Evolutionary conservation across 2,888 invertebrate species (phyloP).

Genomic region (Papilio gigon): DNA sequence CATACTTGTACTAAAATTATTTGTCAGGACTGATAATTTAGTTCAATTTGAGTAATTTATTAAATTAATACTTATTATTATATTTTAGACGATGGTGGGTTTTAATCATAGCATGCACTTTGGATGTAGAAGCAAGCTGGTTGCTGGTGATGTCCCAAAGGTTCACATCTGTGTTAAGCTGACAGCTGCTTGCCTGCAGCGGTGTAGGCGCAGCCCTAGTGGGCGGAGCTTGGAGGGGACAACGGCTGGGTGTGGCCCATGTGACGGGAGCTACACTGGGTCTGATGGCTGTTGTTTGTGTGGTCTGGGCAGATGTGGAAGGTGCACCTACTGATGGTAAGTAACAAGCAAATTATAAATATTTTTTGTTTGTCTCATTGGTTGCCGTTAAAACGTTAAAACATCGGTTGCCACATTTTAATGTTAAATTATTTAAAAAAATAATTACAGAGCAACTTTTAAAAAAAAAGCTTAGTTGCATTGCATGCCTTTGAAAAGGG

Average conservation of each 20-base stretch:
- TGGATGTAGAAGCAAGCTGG: conserved; percentile 94
- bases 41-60: not conserved
- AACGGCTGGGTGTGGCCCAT: conserved; percentile 88
- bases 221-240: conserved; percentile 89
- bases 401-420: too few relatives aligned
- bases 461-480: too few relatives aligned
- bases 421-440: too few relatives aligned
- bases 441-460: too few relatives aligned
- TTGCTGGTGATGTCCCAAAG: conserved; percentile 90
- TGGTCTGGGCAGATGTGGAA: conserved; percentile 92
- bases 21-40: not conserved
- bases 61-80: conserved; percentile 22
- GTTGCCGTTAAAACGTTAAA: too few relatives aligned
- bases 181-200: conserved; percentile 92
- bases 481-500: too few relatives aligned
- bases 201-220: conserved; percentile 92
- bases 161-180: conserved; percentile 78
- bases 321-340: conserved; percentile 85
- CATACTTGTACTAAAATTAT: too few relatives aligned
- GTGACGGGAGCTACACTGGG: conserved; percentile 90
- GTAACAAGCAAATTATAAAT: not conserved
- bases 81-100: conserved; percentile 84
- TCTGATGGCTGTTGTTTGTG: conserved; percentile 90
- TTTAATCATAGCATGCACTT: conserved; percentile 87
- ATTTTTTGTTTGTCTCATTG: too few relatives aligned